These are phyloP conservation scores for Philopotamus ludificatus DNA, from an alignment of 1,140 invertebrate species.

Conservation along the genomic window DNA sequence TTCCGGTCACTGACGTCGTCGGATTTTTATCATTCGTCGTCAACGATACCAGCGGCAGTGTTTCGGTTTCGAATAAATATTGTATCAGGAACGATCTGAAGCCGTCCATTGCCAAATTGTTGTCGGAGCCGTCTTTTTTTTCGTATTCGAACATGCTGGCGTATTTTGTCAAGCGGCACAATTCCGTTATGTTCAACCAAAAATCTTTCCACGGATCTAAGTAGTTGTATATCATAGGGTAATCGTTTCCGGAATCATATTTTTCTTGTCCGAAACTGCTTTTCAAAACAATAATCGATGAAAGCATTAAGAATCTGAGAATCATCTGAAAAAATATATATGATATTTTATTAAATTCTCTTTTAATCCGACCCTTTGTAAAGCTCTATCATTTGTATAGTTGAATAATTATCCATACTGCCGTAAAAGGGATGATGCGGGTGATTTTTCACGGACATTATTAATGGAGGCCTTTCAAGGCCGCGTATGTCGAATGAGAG, in stretches of 20 bases:
- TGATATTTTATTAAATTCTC: no score
- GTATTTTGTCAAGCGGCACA: constrained; percentile 9
- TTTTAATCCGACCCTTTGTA: no score
- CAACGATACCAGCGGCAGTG: constrained; percentile 6
- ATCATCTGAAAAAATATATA: no score
- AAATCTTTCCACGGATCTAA: constrained; percentile 10
- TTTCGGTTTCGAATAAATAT: neutral
- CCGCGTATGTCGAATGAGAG: no score
- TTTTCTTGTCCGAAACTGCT: neutral
- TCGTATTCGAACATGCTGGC: constrained; percentile 8
- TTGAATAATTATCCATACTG: no score
- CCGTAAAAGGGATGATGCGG: no score
- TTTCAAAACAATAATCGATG: no score
- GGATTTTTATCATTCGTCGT: neutral
- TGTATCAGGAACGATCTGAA: constrained; percentile 7
- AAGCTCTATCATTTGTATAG: no score
- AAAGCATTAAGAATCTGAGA: no score
- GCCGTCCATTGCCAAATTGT: neutral
- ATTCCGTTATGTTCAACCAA: constrained; percentile 14
- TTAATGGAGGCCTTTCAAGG: no score
- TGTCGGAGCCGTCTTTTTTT: neutral
- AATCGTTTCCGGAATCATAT: neutral
- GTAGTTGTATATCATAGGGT: neutral
- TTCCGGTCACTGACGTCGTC: constrained; percentile 8
- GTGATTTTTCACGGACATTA: no score